Evolutionary conservation across 2,888 invertebrate species (phyloP).

Genomic region (Lydus trimaculatus): DNA sequence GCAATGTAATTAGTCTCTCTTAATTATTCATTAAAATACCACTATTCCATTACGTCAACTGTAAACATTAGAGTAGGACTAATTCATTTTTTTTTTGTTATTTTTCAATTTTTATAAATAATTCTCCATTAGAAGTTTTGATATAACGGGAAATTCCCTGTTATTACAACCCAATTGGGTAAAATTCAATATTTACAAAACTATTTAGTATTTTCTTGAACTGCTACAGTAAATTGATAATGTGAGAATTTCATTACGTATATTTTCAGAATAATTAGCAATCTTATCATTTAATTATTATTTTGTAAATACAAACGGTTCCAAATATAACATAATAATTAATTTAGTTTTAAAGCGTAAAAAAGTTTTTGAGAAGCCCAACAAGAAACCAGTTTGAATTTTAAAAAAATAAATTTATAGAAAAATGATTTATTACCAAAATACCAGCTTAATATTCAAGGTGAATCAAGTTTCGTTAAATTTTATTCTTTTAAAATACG

Average conservation of each 20-base stretch:
- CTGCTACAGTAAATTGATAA: background rate
- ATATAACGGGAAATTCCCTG: background rate
- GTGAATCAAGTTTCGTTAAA: background rate
- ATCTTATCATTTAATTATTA: background rate
- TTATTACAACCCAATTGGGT: background rate
- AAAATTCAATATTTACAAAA: background rate
- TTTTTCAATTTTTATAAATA: background rate
- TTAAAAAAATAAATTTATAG: background rate
- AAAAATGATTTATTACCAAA: background rate
- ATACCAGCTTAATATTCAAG: background rate
- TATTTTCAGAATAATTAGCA: background rate
- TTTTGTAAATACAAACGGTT: background rate
- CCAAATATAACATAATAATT: background rate
- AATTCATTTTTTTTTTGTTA: background rate
- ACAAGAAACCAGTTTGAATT: slow-evolving; percentile 4
- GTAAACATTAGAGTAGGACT: background rate
- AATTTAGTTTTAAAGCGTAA: background rate
- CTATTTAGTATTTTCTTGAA: background rate
- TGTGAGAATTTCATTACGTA: background rate
- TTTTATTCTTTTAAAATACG: background rate
- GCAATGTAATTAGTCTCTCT: background rate
- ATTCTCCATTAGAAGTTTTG: background rate
- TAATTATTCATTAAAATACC: background rate
- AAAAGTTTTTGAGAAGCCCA: background rate
- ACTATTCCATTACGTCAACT: background rate